Percentiles rank a stretch among this genome's conserved stretches.
phyloP scores from a whole-genome alignment of 2,888 invertebrate species.

The Drosophila prostipennis region DNA sequence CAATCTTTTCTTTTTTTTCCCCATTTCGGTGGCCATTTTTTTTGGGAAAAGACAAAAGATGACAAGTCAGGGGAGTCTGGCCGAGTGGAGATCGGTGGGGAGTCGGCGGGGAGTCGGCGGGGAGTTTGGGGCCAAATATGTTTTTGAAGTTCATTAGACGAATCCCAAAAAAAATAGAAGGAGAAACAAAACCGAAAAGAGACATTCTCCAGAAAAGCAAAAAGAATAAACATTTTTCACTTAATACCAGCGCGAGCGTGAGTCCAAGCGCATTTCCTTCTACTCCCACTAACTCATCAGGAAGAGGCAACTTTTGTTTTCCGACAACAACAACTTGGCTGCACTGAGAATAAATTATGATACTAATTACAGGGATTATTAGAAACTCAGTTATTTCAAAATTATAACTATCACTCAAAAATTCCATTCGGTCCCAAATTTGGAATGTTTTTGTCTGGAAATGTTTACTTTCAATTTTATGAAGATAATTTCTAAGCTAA shows the following conservation, averaged over 20 bases:
- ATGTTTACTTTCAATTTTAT: background rate
- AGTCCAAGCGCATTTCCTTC: conserved; percentile 56
- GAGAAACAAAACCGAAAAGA: conserved; percentile 18
- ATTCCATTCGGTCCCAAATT: too few species aligned
- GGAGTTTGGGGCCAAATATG: conserved; percentile 70
- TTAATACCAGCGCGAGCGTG: conserved; percentile 71
- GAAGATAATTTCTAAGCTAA: too few species aligned
- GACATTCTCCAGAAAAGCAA: conserved; percentile 21
- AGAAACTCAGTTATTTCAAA: background rate
- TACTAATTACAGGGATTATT: background rate
- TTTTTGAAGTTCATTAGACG: conserved; percentile 83
- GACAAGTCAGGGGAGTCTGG: conserved; percentile 72
- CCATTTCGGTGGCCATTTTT: conserved; percentile 43
- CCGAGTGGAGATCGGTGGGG: conserved; percentile 1
- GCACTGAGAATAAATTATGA: conserved; percentile 21
- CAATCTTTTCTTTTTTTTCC: conserved; percentile 48
- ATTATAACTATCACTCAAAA: too few species aligned
- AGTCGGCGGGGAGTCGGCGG: conserved; percentile 40
- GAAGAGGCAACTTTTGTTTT: conserved; percentile 56
- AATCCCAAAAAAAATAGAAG: conserved; percentile 67
- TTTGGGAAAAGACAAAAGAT: conserved; percentile 79
- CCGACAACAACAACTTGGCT: conserved; percentile 38
- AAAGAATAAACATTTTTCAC: conserved; percentile 66
- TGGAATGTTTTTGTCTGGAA: background rate
- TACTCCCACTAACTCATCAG: conserved; percentile 22